Percentiles rank a stretch among this genome's conserved stretches.
These are phyloP conservation scores for Euleptes europaea DNA, from an alignment of 2,113 vertebrate species.

Conservation along the genomic window DNA sequence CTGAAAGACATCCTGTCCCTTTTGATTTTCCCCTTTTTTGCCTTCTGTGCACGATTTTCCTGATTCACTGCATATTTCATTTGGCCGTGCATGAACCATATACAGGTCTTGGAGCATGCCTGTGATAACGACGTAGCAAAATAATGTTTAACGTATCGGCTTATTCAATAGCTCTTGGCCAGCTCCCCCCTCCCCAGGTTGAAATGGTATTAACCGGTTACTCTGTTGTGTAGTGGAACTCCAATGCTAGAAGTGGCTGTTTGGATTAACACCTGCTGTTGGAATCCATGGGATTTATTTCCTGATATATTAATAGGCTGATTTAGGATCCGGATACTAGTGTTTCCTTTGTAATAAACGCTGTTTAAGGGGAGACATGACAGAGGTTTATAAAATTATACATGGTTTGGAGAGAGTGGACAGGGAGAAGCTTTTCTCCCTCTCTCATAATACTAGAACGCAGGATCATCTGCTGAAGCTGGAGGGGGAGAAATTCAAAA, in stretches of 20 bases:
- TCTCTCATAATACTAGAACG: too few relatives aligned
- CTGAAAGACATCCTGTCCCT: neutral
- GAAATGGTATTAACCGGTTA: too few relatives aligned
- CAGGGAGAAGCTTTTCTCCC: too few relatives aligned
- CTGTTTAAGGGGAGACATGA: too few relatives aligned
- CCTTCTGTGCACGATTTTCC: neutral
- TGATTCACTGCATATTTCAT: neutral
- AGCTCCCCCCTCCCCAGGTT: too few relatives aligned
- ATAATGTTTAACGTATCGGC: neutral
- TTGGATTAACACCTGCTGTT: neutral
- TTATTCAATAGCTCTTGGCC: neutral
- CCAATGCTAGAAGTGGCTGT: neutral
- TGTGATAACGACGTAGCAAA: fast-evolving
- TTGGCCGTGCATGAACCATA: neutral
- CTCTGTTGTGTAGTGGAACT: neutral
- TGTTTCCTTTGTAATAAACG: neutral
- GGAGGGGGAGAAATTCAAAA: too few relatives aligned
- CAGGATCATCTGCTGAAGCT: too few relatives aligned
- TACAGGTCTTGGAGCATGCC: neutral
- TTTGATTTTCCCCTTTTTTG: slow-evolving; percentile 23
- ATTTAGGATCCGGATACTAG: neutral
- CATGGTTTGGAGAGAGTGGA: too few relatives aligned
- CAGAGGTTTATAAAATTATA: too few relatives aligned
- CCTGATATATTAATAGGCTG: neutral
- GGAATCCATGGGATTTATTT: neutral